Percentiles rank a stretch among this genome's conserved stretches.
Conservation (phyloP, 2,797 vertebrate species). For the Pelodytes ibericus region DNA sequence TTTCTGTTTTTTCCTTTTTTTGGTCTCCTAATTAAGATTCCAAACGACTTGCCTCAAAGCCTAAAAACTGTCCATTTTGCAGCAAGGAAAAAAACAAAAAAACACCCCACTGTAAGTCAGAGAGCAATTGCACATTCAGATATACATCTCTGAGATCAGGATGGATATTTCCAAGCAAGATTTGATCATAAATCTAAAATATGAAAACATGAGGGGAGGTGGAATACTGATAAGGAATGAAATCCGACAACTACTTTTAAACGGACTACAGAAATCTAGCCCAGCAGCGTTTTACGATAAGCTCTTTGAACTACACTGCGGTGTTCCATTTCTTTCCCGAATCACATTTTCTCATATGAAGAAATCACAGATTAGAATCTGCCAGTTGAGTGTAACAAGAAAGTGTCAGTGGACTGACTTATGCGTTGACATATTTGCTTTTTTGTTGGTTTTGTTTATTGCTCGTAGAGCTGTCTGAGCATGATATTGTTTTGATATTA, state of each 20-base stretch:
- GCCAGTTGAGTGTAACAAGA: not conserved
- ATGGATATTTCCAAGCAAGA: conserved; percentile 48
- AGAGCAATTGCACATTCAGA: conserved; percentile 49
- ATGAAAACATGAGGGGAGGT: conserved; percentile 15
- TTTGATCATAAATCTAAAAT: conserved; percentile 51
- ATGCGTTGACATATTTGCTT: not conserved
- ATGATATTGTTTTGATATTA: too few species aligned
- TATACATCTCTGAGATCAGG: conserved; percentile 47
- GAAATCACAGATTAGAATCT: conserved; percentile 28
- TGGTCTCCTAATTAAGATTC: conserved; percentile 30
- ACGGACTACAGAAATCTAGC: conserved; percentile 4
- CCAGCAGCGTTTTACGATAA: conserved; percentile 18
- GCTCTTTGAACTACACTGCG: conserved; percentile 15
- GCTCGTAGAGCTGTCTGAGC: not conserved
- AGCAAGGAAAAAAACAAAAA: conserved; percentile 15
- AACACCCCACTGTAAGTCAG: conserved; percentile 14
- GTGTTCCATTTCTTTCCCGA: conserved; percentile 20
- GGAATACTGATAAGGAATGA: conserved; percentile 27
- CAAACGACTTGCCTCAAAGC: not conserved
- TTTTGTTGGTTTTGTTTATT: not conserved
- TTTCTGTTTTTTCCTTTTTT: not conserved
- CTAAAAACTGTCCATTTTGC: conserved; percentile 26
- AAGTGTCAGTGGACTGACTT: not conserved
- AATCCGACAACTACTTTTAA: conserved; percentile 37
- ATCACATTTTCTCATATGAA: not conserved